These are phyloP conservation scores for Nasonia vitripennis DNA, from an alignment of 1,140 invertebrate species.

Conservation along the genomic window DNA sequence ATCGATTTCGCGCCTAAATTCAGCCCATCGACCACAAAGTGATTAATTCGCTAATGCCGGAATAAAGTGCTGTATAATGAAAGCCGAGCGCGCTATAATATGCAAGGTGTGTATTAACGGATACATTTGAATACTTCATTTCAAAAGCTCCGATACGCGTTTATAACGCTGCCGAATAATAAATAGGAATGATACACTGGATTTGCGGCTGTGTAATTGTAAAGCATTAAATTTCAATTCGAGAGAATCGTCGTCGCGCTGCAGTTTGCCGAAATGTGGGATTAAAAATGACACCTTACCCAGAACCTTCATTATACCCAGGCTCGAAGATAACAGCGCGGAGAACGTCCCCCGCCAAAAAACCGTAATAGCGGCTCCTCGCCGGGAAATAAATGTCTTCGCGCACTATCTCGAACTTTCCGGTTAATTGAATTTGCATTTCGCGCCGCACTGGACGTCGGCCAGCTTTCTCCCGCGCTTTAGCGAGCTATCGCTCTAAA, in stretches of 20 bases:
- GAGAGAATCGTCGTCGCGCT: too few relatives aligned
- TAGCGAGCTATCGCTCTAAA: neutral
- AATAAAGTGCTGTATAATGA: neutral
- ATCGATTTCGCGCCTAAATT: neutral
- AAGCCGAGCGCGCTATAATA: neutral
- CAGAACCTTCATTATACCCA: too few relatives aligned
- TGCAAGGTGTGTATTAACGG: neutral
- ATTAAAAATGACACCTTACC: too few relatives aligned
- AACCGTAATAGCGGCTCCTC: too few relatives aligned
- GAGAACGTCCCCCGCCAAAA: too few relatives aligned
- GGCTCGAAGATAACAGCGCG: too few relatives aligned
- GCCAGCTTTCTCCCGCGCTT: conserved; percentile 7
- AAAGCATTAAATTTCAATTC: too few relatives aligned
- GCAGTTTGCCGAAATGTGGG: too few relatives aligned
- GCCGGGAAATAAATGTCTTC: neutral
- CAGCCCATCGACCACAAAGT: too few relatives aligned
- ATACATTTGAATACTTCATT: conserved; percentile 10
- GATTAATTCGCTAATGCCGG: neutral
- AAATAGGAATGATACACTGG: neutral
- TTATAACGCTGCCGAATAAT: neutral
- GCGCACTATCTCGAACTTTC: conserved; percentile 59
- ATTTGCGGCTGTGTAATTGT: neutral
- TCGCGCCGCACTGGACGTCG: conserved; percentile 45
- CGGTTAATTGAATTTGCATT: conserved; percentile 66
- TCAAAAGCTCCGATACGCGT: neutral